Percentiles rank a stretch among this genome's conserved stretches.
Evolutionary conservation across 2,888 invertebrate species (phyloP).

Genomic region (Troides helena): DNA sequence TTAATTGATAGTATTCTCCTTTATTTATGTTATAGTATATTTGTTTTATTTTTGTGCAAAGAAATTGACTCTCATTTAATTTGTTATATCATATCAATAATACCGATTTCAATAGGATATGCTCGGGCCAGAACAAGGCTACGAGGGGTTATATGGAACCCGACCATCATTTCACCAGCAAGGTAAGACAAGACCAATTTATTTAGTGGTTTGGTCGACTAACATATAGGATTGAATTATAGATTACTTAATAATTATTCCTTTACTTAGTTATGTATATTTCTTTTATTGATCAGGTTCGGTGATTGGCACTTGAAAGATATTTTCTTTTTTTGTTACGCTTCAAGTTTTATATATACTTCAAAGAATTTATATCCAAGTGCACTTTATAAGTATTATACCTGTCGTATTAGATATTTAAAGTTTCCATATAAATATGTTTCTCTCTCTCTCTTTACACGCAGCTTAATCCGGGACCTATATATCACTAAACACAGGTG

Average conservation of each 20-base stretch:
- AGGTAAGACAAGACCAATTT: conserved; percentile 81
- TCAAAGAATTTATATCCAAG: conserved; percentile 21
- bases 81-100: conserved; percentile 50
- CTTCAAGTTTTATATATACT: conserved; percentile 15
- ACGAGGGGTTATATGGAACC: conserved; percentile 95
- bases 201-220: conserved; percentile 49
- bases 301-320: conserved; percentile 28
- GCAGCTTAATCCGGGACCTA: conserved; percentile 81
- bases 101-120: conserved; percentile 86
- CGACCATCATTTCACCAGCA: conserved; percentile 94
- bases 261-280: conserved; percentile 18
- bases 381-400: conserved; percentile 40
- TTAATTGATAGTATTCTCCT: no score
- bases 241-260: conserved; percentile 22
- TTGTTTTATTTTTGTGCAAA: not conserved
- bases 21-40: not conserved
- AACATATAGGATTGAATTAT: conserved; percentile 36
- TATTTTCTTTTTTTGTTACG: conserved; percentile 24
- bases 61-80: conserved; percentile 35
- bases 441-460: conserved; percentile 76
- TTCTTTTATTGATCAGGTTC: conserved; percentile 32
- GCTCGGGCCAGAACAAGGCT: conserved; percentile 94
- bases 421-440: conserved; percentile 63
- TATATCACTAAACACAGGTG: conserved; percentile 80
- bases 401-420: conserved; percentile 35